Base-by-base conservation (phyloP, 30 jellyfish, hydroid and myxozoan species). In the Aurelia sp. region DNA sequence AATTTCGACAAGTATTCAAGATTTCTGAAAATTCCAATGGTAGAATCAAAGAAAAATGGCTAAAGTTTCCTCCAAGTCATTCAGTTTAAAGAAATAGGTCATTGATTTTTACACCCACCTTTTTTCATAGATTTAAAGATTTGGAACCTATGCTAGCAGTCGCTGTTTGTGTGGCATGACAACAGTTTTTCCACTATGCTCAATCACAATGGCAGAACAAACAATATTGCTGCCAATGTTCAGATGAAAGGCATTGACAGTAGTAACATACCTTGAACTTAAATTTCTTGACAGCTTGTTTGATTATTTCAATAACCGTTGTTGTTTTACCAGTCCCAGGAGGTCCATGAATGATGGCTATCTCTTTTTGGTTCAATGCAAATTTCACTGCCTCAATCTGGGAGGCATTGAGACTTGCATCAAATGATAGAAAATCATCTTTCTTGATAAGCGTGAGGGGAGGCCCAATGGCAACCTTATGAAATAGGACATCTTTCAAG, bases 251-350 rank as follows among this genome's bases (percentile, higher is more conserved):
- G 27, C 9, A 21, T 6, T 27, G 0, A 74, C 52, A 16, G 44
- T 0, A 23, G 13, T 23, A n/a, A 16, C 72, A 53, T 27, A 94
- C 99, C 99, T 94, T 94, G 80, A 83, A 71, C 53, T 82, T 71
- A 62, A 85, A 74, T 27, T 62, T 59, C 81, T 79, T 78, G 53
- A 89, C 96, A 18, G 97, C 96, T 52, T 88, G 99, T 30, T 66
- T 55, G 35, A 94, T 94, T 52, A 89, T 75, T 61, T 94, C 99
- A 16, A 94, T 90, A 1, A 94, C 90, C 1, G 99, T 94, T 17
- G 99, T 94, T 16, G 97, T 94, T 81, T 94, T 94, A 12, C 99
- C 99, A 19, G 99, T 94, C 60, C 99, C 99, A 18, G 99, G 99
- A 60, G 99, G 99, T 1, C 99, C 99, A 78, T 94, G 99, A 47